Evolutionary conservation across 2,113 vertebrate genomes (phyloP).

Genomic region (Malurus cyaneus): DNA sequence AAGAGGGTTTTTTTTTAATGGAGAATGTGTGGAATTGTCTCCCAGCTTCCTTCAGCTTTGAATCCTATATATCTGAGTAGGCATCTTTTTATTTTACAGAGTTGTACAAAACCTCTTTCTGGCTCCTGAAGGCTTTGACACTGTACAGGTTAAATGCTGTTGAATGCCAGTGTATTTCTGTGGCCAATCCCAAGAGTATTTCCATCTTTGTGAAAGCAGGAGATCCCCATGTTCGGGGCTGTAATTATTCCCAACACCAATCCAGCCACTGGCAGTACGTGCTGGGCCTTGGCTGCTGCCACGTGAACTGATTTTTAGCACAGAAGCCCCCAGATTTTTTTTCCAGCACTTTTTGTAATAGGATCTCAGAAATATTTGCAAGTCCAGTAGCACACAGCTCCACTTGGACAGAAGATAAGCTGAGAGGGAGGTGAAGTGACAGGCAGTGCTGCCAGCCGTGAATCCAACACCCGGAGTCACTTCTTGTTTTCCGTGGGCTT

Average conservation of each 20-base stretch:
- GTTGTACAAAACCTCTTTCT: neutral
- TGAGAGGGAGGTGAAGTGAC: conserved; percentile 9
- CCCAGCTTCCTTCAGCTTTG: neutral
- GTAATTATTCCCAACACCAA: neutral
- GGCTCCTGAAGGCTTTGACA: neutral
- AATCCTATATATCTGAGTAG: neutral
- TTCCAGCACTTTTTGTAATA: neutral
- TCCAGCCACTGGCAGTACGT: neutral
- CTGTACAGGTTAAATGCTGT: neutral
- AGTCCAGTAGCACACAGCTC: neutral
- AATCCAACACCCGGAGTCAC: neutral
- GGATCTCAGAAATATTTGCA: conserved; percentile 5
- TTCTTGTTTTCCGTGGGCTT: neutral
- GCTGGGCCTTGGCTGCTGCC: neutral
- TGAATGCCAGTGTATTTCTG: neutral
- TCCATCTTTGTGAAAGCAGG: neutral
- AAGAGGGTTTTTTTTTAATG: neutral
- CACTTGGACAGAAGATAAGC: neutral
- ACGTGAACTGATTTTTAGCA: neutral
- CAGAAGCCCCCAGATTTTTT: neutral
- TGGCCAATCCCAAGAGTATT: neutral
- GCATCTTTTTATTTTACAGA: neutral
- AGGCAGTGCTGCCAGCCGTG: neutral
- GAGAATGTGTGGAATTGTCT: neutral
- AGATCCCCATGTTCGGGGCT: neutral